Conservation (phyloP, 2,888 invertebrate genomes). For the Calliopum simillimum region DNA sequence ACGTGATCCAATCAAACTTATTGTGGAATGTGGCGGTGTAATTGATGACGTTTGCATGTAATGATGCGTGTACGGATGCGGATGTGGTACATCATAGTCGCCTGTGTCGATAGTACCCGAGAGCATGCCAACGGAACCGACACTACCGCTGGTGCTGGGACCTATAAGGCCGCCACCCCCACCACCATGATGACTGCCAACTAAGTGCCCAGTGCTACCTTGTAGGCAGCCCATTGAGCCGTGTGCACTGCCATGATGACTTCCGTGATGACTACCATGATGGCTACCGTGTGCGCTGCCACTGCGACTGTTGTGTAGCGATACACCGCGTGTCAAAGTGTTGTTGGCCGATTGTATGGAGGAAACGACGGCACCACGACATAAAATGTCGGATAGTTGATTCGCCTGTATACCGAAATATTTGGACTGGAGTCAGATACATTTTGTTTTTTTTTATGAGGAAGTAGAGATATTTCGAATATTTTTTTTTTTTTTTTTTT, state of each 20-base stretch:
- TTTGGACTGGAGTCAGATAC: constrained; percentile 59
- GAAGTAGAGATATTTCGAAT: no score
- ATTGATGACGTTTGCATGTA: constrained; percentile 68
- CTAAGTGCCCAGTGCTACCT: constrained; percentile 53
- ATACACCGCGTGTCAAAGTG: constrained; percentile 66
- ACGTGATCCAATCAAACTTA: constrained; percentile 63
- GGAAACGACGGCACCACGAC: constrained; percentile 67
- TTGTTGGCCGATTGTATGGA: constrained; percentile 68
- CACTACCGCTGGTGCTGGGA: constrained; percentile 53
- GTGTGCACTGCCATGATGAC: constrained; percentile 53
- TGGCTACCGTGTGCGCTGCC: constrained; percentile 61
- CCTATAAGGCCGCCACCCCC: constrained; percentile 46
- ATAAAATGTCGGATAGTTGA: constrained; percentile 68
- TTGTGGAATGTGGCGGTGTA: constrained; percentile 66
- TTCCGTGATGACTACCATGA: constrained; percentile 57
- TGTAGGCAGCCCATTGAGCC: constrained; percentile 62
- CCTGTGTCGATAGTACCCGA: constrained; percentile 66
- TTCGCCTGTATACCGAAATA: constrained; percentile 68
- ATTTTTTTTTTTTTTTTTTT: no score
- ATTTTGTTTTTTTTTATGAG: not conserved
- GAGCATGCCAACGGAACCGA: constrained; percentile 64
- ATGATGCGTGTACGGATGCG: constrained; percentile 68
- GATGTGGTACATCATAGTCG: constrained; percentile 68
- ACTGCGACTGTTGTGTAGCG: constrained; percentile 64
- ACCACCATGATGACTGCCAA: constrained; percentile 51